Conservation (phyloP, 1,140 invertebrate genomes). For the Saccostrea echinata region DNA sequence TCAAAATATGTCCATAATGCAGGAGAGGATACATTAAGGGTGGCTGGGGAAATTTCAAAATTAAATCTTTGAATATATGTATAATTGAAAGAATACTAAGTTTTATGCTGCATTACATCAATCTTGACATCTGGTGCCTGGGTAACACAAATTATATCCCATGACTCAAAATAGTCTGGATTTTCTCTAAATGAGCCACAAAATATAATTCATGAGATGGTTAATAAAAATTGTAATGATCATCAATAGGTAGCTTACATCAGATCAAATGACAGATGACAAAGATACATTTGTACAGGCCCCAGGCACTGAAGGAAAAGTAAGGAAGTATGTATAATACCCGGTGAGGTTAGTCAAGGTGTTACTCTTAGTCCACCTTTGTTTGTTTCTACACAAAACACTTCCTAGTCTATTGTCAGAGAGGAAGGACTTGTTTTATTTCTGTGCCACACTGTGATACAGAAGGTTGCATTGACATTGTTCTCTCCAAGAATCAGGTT, state of each 20-base stretch:
- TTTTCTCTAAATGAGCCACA: constrained; percentile 32
- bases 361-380: constrained; percentile 21
- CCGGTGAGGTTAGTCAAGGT: constrained; percentile 32
- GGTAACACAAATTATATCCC: background rate
- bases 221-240: constrained; percentile 34
- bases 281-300: constrained; percentile 34
- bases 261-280: constrained; percentile 38
- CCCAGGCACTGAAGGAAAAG: constrained; percentile 17
- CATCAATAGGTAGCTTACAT: constrained; percentile 34
- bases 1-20: background rate
- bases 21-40: background rate
- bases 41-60: background rate
- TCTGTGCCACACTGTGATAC: background rate
- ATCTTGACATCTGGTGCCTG: constrained; percentile 2
- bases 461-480: constrained; percentile 23
- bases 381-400: constrained; percentile 37
- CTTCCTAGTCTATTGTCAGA: constrained; percentile 33
- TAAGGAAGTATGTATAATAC: constrained; percentile 39
- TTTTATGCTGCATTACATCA: background rate
- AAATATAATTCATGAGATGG: constrained; percentile 30
- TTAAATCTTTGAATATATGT: background rate
- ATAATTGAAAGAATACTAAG: background rate
- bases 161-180: constrained; percentile 30
- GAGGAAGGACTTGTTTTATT: constrained; percentile 19
- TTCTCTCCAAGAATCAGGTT: background rate